Evolutionary conservation across 2,888 invertebrate genomes (phyloP), one percentile per base, ranked within the genome.

Genomic region (Xestia rhomboidea): DNA sequence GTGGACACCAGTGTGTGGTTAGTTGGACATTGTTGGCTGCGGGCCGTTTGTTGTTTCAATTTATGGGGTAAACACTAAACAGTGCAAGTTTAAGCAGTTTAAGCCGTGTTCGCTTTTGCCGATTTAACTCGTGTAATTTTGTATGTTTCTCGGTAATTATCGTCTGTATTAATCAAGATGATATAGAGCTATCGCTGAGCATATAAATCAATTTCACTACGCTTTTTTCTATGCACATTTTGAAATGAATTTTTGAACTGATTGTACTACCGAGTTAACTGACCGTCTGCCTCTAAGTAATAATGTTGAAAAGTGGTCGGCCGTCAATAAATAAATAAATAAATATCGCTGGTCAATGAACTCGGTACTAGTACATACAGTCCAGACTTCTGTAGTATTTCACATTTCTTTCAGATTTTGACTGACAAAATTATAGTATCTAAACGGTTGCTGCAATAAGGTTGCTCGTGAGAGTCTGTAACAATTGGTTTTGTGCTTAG

Each of bases 31-130:
- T 62, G 79, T 67, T 51, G 27, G 34, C 38, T 24, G 64, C 15
- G 54, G 64, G 44, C n/a, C 72, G 63, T 83, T 73, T 68, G 71
- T 83, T 62, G 83, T 66, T 70, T 67, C 66, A 83, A 81, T 81
- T 81, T 83, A 83, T 67, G 60, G n/a, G 67, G 60, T n/a, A 24
- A 30, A 62, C 51, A 57, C 44, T 62, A 51, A 57, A 81, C 46
- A 44, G 57, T 75, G n/a, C 34, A 66, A 81, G 76, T 66, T 81
- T 66, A 41, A 82, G 38, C 46, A 49, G n/a, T 82, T 38, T 69
- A 30, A 66, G 10, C 24, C 30, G 8, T 46, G 30, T 54, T 54
- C 77, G 46, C 38, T 21, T 41, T 63, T 46, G n/a, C 46, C 34
- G 38, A 30, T 34, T 44, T 51, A 51, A 72, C 34, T 49, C 6